These are phyloP conservation scores for Ennomos fuscantarius DNA, from an alignment of 2,888 invertebrate species.

Conservation along the genomic window DNA sequence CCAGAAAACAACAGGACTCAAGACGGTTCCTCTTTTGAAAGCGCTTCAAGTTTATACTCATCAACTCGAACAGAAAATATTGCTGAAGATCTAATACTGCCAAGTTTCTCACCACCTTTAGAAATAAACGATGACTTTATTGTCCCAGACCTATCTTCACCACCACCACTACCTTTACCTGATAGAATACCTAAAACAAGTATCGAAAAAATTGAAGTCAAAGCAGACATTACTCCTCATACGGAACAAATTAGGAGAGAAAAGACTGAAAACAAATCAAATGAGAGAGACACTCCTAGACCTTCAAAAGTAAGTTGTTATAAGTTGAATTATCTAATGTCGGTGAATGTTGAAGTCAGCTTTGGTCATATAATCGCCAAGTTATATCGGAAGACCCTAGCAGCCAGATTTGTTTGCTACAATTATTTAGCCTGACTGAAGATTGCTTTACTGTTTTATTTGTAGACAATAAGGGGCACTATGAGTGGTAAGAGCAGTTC, in stretches of 20 bases:
- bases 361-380: too few species aligned
- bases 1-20: slow-evolving; percentile 85
- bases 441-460: slow-evolving; percentile 21
- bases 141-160: slow-evolving; percentile 75
- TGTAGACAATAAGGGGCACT: slow-evolving; percentile 63
- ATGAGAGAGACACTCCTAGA: slow-evolving; percentile 65
- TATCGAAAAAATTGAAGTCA: slow-evolving; percentile 75
- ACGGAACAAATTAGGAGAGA: slow-evolving; percentile 72
- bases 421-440: too few species aligned
- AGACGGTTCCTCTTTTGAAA: slow-evolving; percentile 95
- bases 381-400: too few species aligned
- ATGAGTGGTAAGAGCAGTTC: slow-evolving; percentile 81
- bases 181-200: slow-evolving; percentile 66
- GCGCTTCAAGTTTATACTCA: slow-evolving; percentile 92
- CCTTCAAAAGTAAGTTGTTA: slow-evolving; percentile 47
- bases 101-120: slow-evolving; percentile 85
- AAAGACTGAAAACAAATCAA: slow-evolving; percentile 79
- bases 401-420: too few species aligned
- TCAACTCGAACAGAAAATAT: slow-evolving; percentile 89
- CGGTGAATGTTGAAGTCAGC: slow-evolving; percentile 8
- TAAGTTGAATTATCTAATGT: slow-evolving; percentile 8
- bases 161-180: slow-evolving; percentile 76
- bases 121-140: slow-evolving; percentile 80
- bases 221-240: slow-evolving; percentile 68
- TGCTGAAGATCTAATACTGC: slow-evolving; percentile 87